These are phyloP conservation scores for Sminthurides bifidus DNA, from an alignment of 1,140 invertebrate species.

Conservation along the genomic window DNA sequence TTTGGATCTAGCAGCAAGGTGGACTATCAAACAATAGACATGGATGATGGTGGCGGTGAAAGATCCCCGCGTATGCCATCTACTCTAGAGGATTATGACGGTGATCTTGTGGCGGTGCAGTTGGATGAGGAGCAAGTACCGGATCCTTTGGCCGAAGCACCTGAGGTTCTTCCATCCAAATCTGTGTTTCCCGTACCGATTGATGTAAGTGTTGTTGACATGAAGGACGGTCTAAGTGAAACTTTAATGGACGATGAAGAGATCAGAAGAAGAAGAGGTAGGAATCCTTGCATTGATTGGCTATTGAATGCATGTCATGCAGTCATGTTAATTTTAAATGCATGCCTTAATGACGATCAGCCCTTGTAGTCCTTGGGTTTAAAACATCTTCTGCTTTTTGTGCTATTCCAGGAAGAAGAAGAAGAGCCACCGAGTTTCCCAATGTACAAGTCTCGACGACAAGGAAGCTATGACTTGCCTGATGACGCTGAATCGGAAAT, in stretches of 20 bases:
- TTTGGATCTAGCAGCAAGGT: too few species aligned
- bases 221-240: background rate
- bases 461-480: too few species aligned
- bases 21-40: too few species aligned
- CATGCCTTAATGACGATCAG: background rate
- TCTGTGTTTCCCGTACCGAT: background rate
- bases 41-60: background rate
- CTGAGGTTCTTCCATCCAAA: too few species aligned
- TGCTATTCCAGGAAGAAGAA: background rate
- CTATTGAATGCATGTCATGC: background rate
- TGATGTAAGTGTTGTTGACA: background rate
- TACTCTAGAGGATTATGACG: background rate
- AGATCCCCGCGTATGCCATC: slow-evolving; percentile 4
- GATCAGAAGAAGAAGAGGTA: background rate
- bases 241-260: background rate
- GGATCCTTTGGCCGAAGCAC: background rate
- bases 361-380: background rate
- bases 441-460: background rate
- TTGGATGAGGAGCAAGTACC: background rate
- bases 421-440: background rate
- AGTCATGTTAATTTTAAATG: background rate
- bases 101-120: too few species aligned
- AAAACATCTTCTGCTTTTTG: background rate
- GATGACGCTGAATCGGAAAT: background rate
- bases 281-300: background rate